Percentiles rank a stretch among this genome's conserved stretches.
These are phyloP conservation scores for Coboldia fuscipes DNA, from an alignment of 1,140 invertebrate species.

Conservation along the genomic window DNA sequence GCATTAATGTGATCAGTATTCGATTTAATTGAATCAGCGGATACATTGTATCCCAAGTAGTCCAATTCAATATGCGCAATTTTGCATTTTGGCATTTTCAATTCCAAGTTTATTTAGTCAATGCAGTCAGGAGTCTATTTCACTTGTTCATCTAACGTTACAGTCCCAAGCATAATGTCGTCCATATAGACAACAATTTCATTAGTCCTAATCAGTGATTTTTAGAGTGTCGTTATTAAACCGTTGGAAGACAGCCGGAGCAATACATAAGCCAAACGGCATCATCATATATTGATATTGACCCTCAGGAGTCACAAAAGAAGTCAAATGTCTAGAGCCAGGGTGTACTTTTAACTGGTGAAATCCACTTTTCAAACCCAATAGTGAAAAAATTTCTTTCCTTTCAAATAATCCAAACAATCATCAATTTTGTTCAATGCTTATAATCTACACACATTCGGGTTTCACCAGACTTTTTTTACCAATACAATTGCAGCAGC, in stretches of 20 bases:
- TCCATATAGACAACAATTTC: conserved; percentile 9
- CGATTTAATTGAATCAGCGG: conserved; percentile 9
- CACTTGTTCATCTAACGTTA: conserved; percentile 5
- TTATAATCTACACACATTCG: not conserved
- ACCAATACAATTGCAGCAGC: conserved; percentile 13
- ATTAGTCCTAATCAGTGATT: conserved; percentile 6
- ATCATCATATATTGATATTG: conserved; percentile 16
- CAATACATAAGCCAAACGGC: conserved; percentile 21
- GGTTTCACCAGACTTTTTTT: not conserved
- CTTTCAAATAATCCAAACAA: not conserved
- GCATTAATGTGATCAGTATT: conserved; percentile 10
- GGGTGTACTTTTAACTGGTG: conserved; percentile 1
- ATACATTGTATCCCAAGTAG: conserved; percentile 10
- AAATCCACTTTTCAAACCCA: conserved; percentile 1
- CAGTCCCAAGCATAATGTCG: conserved; percentile 9
- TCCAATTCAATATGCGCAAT: conserved; percentile 6
- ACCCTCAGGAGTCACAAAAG: conserved; percentile 8
- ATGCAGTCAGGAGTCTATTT: conserved; percentile 7
- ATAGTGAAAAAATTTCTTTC: conserved; percentile 1
- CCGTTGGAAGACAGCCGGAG: conserved; percentile 12
- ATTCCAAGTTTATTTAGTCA: conserved; percentile 13
- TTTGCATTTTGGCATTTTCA: conserved; percentile 11
- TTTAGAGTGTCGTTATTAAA: conserved; percentile 8
- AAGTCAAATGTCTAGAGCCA: conserved; percentile 4
- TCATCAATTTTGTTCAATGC: conserved; percentile 2